phyloP scores from a whole-genome alignment of 2,113 vertebrate genomes.

The Salvelinus fontinalis region DNA sequence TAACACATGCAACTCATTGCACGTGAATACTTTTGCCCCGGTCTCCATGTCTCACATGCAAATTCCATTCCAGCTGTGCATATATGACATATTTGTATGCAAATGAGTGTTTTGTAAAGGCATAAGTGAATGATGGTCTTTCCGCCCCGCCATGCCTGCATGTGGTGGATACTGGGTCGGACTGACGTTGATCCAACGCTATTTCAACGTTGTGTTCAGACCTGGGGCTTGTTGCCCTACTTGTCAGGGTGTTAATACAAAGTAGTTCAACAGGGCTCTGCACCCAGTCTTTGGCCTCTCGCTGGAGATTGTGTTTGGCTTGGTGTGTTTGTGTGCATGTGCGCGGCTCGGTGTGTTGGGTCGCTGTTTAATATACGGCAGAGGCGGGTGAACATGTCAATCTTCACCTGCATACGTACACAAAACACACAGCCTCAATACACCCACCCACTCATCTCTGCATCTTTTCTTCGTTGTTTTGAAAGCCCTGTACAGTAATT shows the following conservation, averaged over 20 bases:
- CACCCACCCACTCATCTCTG: no score
- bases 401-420: no score
- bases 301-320: no score
- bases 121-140: slow-evolving; percentile 55
- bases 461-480: no score
- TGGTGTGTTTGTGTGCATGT: background rate
- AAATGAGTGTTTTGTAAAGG: slow-evolving; percentile 52
- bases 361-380: no score
- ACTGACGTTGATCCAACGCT: background rate
- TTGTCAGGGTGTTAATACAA: background rate
- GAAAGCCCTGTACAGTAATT: no score
- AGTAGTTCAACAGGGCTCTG: slow-evolving; percentile 3
- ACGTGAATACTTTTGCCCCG: slow-evolving; percentile 39
- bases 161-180: background rate
- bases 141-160: slow-evolving; percentile 57
- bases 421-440: no score
- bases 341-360: no score
- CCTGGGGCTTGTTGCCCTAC: background rate
- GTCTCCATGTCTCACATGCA: slow-evolving; percentile 49
- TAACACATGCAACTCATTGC: slow-evolving; percentile 27
- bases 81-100: slow-evolving; percentile 69
- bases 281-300: no score
- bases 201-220: background rate
- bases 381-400: no score
- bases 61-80: slow-evolving; percentile 59